Base-by-base conservation (phyloP, 1,140 invertebrate species). In the Diorhabda sublineata region DNA sequence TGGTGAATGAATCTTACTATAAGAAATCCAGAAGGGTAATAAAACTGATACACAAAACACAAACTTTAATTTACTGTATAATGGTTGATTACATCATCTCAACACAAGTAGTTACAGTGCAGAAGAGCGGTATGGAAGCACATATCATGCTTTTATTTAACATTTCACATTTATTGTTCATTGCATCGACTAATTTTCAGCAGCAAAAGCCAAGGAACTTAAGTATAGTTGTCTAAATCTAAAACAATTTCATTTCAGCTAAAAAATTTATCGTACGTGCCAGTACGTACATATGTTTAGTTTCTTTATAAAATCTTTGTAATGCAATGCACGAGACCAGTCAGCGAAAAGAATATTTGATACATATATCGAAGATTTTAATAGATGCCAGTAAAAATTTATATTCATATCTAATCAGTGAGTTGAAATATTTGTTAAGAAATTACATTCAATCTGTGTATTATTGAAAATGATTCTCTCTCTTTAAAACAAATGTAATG, bases 1-100 rank as follows among this genome's bases (percentile, higher is more conserved):
- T 26, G 26, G 26, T 26, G 26, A 26, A 26, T 26, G 26, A 26
- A 26, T 26, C 26, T 26, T 26, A 26, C 26, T 26, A 1, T 26
- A 26, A 26, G 26, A 26, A 26, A 26, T 26, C 2, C n/a, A 52
- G 2, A 4, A 4, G 9, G 61, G 42, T 44, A 62, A 45, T 62
- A 44, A 62, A 62, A 62, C 61, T 9, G 26, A 26, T 26, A 62
- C 44, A 11, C 45, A 5, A 62, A 64, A 64, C 63, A 64, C 63
- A 64, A 64, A 64, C 63, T 64, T 64, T 64, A 62, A 4, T 64
- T 64, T 64, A 64, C 56, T 64, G 45, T 64, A 64, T 64, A 64
- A 47, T 57, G 52, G 45, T 64, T 64, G 9, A 64, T 47, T 64
- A 64, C 63, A 64, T 64, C 45, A n/a, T 57, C 45, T 63, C 42